phyloP scores from a whole-genome alignment of 2,113 vertebrate species.

The Myrmecophaga tridactyla region DNA sequence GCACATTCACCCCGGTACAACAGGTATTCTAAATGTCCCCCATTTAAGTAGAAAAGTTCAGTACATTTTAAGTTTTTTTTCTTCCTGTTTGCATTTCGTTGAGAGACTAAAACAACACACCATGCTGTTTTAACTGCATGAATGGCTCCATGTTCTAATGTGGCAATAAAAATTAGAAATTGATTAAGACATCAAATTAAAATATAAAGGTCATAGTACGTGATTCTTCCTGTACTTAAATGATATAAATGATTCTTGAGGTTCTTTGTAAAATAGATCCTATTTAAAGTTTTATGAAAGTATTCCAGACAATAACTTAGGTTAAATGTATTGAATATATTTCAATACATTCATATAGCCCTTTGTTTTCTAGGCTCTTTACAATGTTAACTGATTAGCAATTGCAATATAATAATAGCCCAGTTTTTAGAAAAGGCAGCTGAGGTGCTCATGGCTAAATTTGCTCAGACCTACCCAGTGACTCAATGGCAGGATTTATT shows the following conservation, averaged over 20 bases:
- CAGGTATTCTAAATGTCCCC: conserved; percentile 64
- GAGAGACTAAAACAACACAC: not conserved
- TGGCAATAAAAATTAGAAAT: conserved; percentile 35
- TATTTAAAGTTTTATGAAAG: not conserved
- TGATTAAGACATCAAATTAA: conserved; percentile 26
- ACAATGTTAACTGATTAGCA: not conserved
- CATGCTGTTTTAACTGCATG: not conserved
- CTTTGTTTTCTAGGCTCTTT: conserved; percentile 12
- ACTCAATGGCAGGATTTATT: not conserved
- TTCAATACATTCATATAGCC: not conserved
- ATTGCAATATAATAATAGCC: not conserved
- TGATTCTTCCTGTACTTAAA: not conserved
- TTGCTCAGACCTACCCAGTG: not conserved
- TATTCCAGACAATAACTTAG: not conserved
- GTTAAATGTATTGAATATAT: not conserved
- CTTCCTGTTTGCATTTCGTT: conserved; percentile 29
- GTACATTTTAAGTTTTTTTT: not conserved
- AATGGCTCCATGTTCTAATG: not conserved
- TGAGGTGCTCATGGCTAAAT: not conserved
- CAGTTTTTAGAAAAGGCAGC: not conserved
- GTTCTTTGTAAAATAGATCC: not conserved
- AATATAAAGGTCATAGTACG: not conserved
- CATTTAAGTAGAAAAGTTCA: conserved; percentile 63
- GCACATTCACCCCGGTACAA: conserved; percentile 18
- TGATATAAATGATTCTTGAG: not conserved